phyloP scores from a whole-genome alignment of 1,140 invertebrate species.

The Papilio dardanus region DNA sequence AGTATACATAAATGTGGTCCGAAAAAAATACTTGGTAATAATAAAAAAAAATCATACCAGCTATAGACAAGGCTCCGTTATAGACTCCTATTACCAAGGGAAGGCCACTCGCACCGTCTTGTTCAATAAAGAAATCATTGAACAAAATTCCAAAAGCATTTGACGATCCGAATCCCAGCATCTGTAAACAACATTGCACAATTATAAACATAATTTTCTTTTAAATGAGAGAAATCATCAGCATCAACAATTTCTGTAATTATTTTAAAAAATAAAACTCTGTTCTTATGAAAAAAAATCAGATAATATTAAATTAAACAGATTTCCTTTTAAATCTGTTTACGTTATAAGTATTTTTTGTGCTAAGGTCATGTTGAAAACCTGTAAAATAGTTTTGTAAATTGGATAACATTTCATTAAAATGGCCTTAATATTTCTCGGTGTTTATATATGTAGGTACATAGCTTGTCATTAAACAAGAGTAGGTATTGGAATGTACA shows the following conservation, averaged over 20 bases:
- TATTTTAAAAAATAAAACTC: no score
- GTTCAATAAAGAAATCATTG: constrained; percentile 84
- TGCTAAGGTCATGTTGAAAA: constrained; percentile 1
- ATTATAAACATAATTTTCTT: background rate
- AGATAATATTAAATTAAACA: background rate
- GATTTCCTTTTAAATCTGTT: background rate
- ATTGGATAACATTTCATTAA: background rate
- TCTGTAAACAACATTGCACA: constrained; percentile 72
- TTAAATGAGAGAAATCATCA: background rate
- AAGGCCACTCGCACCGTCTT: constrained; percentile 84
- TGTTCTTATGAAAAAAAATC: background rate
- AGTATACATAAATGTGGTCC: no score
- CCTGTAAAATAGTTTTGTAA: background rate
- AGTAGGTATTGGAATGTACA: background rate
- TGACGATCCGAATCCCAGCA: constrained; percentile 81
- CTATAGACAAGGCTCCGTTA: constrained; percentile 84
- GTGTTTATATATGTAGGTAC: background rate
- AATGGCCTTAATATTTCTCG: background rate
- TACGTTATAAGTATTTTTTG: background rate
- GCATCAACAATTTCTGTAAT: no score
- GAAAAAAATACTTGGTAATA: background rate
- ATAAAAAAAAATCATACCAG: constrained; percentile 64
- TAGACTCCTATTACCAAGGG: constrained; percentile 84
- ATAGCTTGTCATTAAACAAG: background rate
- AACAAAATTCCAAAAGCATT: constrained; percentile 87